Evolutionary conservation across 2,797 vertebrate genomes (phyloP).

Genomic region (Neopelma chrysocephalum): DNA sequence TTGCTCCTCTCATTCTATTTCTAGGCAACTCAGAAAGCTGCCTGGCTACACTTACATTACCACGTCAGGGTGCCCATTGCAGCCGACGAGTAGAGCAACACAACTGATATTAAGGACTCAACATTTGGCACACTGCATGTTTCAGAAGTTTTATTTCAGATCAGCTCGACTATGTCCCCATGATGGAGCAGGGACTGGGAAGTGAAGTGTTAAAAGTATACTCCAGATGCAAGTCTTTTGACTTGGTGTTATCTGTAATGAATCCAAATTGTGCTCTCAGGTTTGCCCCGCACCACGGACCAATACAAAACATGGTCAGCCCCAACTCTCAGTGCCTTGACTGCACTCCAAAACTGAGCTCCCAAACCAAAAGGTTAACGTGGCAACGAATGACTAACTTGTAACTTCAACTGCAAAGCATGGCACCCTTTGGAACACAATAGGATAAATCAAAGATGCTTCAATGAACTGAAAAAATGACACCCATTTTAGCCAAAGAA

Average conservation of each 20-base stretch:
- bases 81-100: neutral
- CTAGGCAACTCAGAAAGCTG: neutral
- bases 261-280: neutral
- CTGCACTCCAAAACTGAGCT: neutral
- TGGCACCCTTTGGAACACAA: neutral
- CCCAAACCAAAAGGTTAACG: neutral
- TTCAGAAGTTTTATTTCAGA: neutral
- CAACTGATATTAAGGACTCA: neutral
- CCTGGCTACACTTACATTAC: neutral
- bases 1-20: neutral
- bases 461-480: neutral
- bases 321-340: neutral
- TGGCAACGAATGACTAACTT: neutral
- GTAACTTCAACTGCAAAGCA: neutral
- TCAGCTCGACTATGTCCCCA: neutral
- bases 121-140: neutral
- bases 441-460: neutral
- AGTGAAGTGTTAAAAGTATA: neutral
- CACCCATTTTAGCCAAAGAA: neutral
- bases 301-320: fast-evolving
- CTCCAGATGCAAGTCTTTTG: neutral
- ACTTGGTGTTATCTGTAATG: neutral
- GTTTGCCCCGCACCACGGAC: neutral
- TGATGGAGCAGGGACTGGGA: neutral
- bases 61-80: neutral